Evolutionary conservation across 2,797 vertebrate genomes (phyloP).

Genomic region (Peromyscus attwateri): DNA sequence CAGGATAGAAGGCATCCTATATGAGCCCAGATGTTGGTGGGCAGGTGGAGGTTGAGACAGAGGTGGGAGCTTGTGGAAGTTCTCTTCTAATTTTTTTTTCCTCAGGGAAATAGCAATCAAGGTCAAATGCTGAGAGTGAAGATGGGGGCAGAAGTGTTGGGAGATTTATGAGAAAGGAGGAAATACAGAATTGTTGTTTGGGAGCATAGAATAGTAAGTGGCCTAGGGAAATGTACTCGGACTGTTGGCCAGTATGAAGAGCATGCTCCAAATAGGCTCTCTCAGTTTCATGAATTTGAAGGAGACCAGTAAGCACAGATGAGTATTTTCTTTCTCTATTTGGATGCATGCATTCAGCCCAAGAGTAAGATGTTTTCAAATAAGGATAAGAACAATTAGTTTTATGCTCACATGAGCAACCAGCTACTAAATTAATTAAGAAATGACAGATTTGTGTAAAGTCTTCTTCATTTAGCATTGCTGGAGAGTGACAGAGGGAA

Average conservation of each 20-base stretch:
- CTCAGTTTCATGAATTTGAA: conserved; percentile 25
- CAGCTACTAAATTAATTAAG: conserved; percentile 41
- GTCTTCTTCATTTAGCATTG: conserved; percentile 15
- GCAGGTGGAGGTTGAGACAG: conserved; percentile 38
- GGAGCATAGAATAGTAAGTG: neutral
- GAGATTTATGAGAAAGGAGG: conserved; percentile 42
- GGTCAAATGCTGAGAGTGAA: conserved; percentile 68
- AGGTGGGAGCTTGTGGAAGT: conserved; percentile 76
- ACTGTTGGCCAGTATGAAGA: neutral
- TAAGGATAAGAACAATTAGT: neutral
- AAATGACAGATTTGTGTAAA: conserved; percentile 49
- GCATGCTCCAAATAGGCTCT: neutral
- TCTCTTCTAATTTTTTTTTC: conserved; percentile 72
- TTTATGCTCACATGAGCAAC: neutral
- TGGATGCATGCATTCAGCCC: neutral
- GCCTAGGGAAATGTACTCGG: neutral
- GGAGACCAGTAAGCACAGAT: neutral
- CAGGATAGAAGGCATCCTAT: conserved; percentile 38
- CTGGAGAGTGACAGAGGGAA: neutral
- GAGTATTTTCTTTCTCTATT: neutral
- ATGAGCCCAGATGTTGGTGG: conserved; percentile 72
- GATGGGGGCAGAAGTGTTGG: conserved; percentile 41
- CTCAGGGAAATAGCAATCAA: conserved; percentile 61
- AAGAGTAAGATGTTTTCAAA: neutral
- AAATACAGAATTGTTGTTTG: neutral